A percentile compares a stretch with the other conserved stretches of the same genome.
Evolutionary conservation across 2,888 invertebrate species (phyloP).

Genomic region (Eupithecia tripunctaria): DNA sequence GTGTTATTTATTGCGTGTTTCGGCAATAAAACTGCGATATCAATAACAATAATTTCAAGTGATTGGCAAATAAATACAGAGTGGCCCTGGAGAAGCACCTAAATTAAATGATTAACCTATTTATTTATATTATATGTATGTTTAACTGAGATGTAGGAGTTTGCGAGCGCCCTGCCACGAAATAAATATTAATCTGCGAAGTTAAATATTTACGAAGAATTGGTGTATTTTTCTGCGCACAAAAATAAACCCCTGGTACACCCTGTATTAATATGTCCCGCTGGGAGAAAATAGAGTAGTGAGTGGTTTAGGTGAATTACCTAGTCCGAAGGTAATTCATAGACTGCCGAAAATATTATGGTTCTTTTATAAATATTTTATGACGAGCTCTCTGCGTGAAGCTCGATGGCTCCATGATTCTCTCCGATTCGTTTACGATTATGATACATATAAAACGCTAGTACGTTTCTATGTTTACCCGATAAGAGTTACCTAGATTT

Average conservation of each 20-base stretch:
- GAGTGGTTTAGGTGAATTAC: conserved; percentile 35
- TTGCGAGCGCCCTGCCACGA: background rate
- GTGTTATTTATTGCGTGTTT: conserved; percentile 41
- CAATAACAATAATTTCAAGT: conserved; percentile 44
- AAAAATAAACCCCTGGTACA: background rate
- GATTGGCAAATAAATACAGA: conserved; percentile 36
- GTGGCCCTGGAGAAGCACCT: conserved; percentile 12
- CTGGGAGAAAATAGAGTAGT: conserved; percentile 39
- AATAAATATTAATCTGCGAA: background rate
- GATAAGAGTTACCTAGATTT: background rate
- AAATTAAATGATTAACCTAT: conserved; percentile 3
- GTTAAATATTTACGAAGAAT: background rate
- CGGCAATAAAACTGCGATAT: conserved; percentile 43
- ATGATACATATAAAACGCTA: conserved; percentile 9
- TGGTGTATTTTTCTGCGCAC: background rate
- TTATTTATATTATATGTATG: background rate
- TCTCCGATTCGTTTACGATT: conserved; percentile 17
- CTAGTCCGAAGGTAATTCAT: conserved; percentile 25
- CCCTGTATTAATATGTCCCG: conserved; percentile 28
- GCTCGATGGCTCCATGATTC: background rate
- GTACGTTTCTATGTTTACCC: background rate
- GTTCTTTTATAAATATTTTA: conserved; percentile 35
- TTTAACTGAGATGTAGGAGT: background rate
- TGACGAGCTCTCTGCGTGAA: conserved; percentile 22
- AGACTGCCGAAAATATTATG: conserved; percentile 23